phyloP scores from a whole-genome alignment of 2,797 vertebrate genomes.

The Epinephelus malabaricus region DNA sequence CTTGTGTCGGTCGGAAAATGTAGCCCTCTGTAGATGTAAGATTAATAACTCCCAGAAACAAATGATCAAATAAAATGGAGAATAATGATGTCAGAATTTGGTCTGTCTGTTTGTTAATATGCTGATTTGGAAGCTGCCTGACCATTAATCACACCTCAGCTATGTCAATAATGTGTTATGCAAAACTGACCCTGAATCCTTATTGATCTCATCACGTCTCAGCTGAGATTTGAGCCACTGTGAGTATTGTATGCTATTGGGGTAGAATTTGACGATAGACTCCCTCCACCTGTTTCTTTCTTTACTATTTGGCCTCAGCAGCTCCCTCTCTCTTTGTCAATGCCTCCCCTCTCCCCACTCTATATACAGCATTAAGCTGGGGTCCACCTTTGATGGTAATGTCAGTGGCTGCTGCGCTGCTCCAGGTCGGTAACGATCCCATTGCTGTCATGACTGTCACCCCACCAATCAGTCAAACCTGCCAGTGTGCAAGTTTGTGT shows the following conservation, averaged over 20 bases:
- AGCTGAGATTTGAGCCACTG: not conserved
- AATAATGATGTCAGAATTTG: not conserved
- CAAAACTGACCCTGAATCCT: not conserved
- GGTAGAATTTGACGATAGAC: not conserved
- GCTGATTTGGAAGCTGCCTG: not conserved
- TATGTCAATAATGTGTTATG: not conserved
- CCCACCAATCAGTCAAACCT: slow-evolving; percentile 77
- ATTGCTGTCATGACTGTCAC: slow-evolving; percentile 69
- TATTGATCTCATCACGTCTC: not conserved
- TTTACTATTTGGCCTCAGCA: not conserved
- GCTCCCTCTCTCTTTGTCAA: slow-evolving; percentile 1
- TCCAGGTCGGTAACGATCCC: slow-evolving; percentile 66
- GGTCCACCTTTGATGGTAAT: slow-evolving; percentile 58
- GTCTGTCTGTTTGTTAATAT: not conserved
- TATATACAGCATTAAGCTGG: slow-evolving; percentile 7
- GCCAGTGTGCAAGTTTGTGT: slow-evolving; percentile 32
- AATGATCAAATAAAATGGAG: not conserved
- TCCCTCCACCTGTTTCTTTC: not conserved
- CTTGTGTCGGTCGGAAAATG: not conserved
- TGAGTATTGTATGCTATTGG: not conserved
- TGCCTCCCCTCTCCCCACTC: slow-evolving; percentile 3
- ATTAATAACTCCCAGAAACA: not conserved
- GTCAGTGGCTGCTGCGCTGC: slow-evolving; percentile 47
- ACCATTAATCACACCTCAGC: not conserved
- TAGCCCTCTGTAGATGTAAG: not conserved